Evolutionary conservation across 1,140 invertebrate genomes (phyloP), one percentile per base, ranked within the genome.

Genomic region (Zaprionus camerounensis): DNA sequence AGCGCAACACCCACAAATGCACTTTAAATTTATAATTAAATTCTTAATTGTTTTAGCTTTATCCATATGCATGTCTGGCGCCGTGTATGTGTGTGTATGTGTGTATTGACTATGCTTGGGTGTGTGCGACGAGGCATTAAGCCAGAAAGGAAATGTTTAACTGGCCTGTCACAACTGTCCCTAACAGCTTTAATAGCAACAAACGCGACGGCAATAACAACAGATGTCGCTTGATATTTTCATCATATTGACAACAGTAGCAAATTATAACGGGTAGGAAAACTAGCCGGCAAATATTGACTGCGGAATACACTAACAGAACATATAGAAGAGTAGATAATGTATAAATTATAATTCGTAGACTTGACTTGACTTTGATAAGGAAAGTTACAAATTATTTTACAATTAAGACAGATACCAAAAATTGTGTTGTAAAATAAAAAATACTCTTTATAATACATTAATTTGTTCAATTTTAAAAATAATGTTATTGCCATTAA

Each of bases 11-110:
- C 58, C 59, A 76, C 71, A 72, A 68, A 59, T 78, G 28, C 63
- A 56, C 64, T 83, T 81, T 79, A 76, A 75, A 73, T 88, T 75
- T 83, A 84, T 81, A 87, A 88, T 88, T 87, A 83, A 72, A 78
- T 78, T 80, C 87, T 65, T 73, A 83, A 81, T 81, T 88, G 78
- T 84, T 81, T 74, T 46, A 69, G 73, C 57, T 49, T 17, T 56
- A 13, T 44, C 31, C 68, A 67, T 53, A 49, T 66, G 71, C 31
- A 58, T 5, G 15, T 20, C 12, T 26, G 28, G 22, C n/a, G 20
- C 20, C 34, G 6, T 34, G 13, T 57, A 15, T 55, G 17, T 28
- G 51, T 26, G 26, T 67, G 15, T 67, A 34, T 26, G 26, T 67
- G 15, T 67, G 17, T 55, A 9, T 31, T 31, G 7, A 11, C 28